Evolutionary conservation across 2,113 vertebrate species (phyloP).

Genomic region (Sinocyclocheilus anshuiensis): DNA sequence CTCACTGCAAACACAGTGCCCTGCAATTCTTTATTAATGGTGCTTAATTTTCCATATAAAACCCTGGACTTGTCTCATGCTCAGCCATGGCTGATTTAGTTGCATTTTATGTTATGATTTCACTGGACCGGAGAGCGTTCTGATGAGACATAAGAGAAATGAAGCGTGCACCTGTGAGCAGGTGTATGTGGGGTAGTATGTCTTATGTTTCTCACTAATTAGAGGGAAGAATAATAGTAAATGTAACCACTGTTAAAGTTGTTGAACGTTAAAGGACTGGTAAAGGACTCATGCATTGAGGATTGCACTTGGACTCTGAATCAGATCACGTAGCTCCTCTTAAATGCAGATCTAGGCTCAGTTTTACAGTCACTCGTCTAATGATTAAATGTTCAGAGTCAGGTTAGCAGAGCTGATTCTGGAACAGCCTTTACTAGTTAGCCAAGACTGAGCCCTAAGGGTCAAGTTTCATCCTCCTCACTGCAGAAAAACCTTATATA

Average conservation of each 20-base stretch:
- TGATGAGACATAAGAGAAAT: conserved; percentile 12
- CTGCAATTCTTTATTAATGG: neutral
- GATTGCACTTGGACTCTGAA: neutral
- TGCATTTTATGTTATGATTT: neutral
- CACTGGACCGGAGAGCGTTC: neutral
- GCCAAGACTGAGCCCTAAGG: neutral
- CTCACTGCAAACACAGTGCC: neutral
- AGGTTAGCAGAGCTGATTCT: conserved; percentile 5
- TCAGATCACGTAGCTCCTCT: neutral
- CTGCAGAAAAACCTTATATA: conserved; percentile 15
- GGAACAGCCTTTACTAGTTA: neutral
- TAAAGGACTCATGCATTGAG: neutral
- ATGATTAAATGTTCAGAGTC: neutral
- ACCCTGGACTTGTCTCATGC: neutral
- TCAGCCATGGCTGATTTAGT: neutral
- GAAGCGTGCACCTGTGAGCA: conserved; percentile 8
- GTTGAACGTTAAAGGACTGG: neutral
- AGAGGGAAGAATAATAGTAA: neutral
- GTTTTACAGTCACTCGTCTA: conserved; percentile 15
- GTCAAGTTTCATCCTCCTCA: conserved; percentile 8
- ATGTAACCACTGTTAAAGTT: neutral
- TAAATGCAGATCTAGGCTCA: neutral
- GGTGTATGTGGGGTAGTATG: neutral
- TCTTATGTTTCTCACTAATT: neutral
- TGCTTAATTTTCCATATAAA: conserved; percentile 2